A percentile compares a stretch with the other conserved stretches of the same genome.
These are phyloP conservation scores for Leistus spinibarbis DNA, from an alignment of 2,888 invertebrate species.

Conservation along the genomic window DNA sequence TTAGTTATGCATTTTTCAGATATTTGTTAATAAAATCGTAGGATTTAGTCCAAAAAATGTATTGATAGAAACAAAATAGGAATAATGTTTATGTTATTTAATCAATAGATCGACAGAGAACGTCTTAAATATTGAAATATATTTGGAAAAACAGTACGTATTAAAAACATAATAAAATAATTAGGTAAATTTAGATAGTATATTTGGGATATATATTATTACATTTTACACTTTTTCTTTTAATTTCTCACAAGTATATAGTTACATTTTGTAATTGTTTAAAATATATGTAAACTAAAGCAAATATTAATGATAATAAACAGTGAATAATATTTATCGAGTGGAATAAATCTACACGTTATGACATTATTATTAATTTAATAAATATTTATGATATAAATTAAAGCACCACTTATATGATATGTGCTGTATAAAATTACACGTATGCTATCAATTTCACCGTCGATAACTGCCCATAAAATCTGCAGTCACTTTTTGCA, in stretches of 20 bases:
- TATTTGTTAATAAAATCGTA: too few species aligned
- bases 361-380: background rate
- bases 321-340: background rate
- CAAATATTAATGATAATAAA: background rate
- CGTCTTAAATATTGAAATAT: too few species aligned
- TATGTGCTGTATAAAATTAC: background rate
- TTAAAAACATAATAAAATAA: too few species aligned
- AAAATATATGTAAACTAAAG: background rate
- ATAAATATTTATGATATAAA: background rate
- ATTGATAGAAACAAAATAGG: too few species aligned
- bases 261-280: background rate
- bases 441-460: background rate
- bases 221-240: too few species aligned
- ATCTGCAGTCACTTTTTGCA: background rate
- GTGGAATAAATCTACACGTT: background rate
- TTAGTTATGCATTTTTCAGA: too few species aligned
- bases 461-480: background rate
- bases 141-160: too few species aligned
- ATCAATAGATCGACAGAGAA: too few species aligned
- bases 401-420: background rate
- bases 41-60: too few species aligned
- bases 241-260: background rate
- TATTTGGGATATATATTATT: too few species aligned
- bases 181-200: too few species aligned
- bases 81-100: too few species aligned